These are phyloP conservation scores for Halocaridina rubra DNA, from an alignment of 2,888 invertebrate species.

Conservation along the genomic window DNA sequence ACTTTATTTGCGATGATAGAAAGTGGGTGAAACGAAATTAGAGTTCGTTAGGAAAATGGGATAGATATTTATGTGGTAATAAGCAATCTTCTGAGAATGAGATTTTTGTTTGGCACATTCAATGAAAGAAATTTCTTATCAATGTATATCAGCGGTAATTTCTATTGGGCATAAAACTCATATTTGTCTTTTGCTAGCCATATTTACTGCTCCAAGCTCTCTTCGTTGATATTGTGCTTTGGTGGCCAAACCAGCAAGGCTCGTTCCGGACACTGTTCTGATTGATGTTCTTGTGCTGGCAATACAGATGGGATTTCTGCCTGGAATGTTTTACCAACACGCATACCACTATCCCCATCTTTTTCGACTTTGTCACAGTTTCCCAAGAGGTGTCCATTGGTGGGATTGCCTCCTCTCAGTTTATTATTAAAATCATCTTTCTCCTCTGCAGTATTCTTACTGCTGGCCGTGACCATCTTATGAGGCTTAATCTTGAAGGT, in stretches of 20 bases:
- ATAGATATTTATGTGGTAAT: too few species aligned
- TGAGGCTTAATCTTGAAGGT: background rate
- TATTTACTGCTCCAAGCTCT: constrained; percentile 94
- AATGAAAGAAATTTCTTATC: too few species aligned
- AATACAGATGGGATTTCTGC: constrained; percentile 59
- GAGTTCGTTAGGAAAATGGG: too few species aligned
- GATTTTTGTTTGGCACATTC: too few species aligned
- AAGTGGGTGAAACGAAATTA: too few species aligned
- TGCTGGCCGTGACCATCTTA: constrained; percentile 52
- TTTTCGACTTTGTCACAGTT: constrained; percentile 35
- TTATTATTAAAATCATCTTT: constrained; percentile 56
- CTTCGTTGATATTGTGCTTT: constrained; percentile 86
- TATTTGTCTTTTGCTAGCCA: constrained; percentile 95
- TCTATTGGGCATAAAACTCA: constrained; percentile 96
- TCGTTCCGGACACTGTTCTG: constrained; percentile 76
- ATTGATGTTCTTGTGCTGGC: constrained; percentile 57
- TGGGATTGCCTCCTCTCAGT: background rate
- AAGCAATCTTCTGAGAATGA: too few species aligned
- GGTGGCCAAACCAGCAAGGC: constrained; percentile 97
- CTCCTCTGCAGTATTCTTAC: constrained; percentile 37
- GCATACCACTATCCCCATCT: constrained; percentile 55
- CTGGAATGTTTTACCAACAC: constrained; percentile 62
- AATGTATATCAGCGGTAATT: too few species aligned
- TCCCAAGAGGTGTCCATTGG: constrained; percentile 42
- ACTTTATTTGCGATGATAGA: too few species aligned